Evolutionary conservation across 2,797 vertebrate genomes (phyloP).

Genomic region (Mus caroli): DNA sequence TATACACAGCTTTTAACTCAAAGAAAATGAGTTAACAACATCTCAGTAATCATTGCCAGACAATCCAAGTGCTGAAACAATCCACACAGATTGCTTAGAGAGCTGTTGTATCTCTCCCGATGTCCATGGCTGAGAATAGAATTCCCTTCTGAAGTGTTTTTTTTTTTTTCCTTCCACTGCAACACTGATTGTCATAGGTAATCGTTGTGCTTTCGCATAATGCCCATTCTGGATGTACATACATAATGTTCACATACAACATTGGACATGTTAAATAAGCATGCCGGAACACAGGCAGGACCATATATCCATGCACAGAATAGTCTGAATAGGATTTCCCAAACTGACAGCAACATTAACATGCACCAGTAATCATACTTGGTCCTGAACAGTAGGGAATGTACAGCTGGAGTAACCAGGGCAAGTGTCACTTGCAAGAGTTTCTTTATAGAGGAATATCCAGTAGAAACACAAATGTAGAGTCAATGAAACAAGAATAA

Average conservation of each 20-base stretch:
- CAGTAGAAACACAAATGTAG: conserved; percentile 62
- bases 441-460: conserved; percentile 82
- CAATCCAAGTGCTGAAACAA: conserved; percentile 76
- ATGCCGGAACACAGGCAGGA: conserved; percentile 91
- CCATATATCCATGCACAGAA: conserved; percentile 92
- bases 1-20: conserved; percentile 80
- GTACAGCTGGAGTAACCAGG: conserved; percentile 84
- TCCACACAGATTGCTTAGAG: conserved; percentile 58
- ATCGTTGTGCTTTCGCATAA: conserved; percentile 93
- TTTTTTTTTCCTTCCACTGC: conserved; percentile 72
- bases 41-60: conserved; percentile 78
- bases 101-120: conserved; percentile 66
- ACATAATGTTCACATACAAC: conserved; percentile 87
- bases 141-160: conserved; percentile 47
- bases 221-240: conserved; percentile 88
- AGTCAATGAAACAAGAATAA: conserved; percentile 58
- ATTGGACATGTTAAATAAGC: conserved; percentile 88
- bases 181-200: conserved; percentile 91
- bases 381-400: conserved; percentile 83
- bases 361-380: conserved; percentile 90
- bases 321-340: conserved; percentile 84
- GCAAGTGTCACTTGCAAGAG: conserved; percentile 83
- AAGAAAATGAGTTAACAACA: conserved; percentile 81
- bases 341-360: conserved; percentile 86
- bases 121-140: conserved; percentile 36